These are phyloP conservation scores for Drosophila atroscutellata DNA, from an alignment of 2,888 invertebrate species.

Conservation along the genomic window DNA sequence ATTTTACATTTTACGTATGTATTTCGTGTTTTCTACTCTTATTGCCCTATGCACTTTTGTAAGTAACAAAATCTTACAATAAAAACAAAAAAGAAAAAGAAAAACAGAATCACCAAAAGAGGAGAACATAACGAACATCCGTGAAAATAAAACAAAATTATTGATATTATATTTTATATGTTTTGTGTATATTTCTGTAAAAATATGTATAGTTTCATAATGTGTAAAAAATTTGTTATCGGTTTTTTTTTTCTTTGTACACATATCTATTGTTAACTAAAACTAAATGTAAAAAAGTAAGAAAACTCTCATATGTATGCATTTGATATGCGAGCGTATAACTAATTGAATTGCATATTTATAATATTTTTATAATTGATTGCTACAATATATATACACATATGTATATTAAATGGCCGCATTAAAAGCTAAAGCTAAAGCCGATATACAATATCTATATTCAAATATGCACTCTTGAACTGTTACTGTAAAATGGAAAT, in stretches of 20 bases:
- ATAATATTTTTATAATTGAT: constrained; percentile 42
- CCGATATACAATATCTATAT: constrained; percentile 24
- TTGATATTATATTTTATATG: constrained; percentile 8
- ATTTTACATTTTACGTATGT: constrained; percentile 24
- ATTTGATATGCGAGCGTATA: constrained; percentile 65
- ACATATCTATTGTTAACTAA: constrained; percentile 40
- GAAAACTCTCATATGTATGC: constrained; percentile 52
- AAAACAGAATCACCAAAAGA: neutral
- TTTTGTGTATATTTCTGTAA: constrained; percentile 56
- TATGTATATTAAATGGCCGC: constrained; percentile 63
- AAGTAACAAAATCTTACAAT: constrained; percentile 2
- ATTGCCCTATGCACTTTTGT: constrained; percentile 65
- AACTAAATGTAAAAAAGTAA: constrained; percentile 45
- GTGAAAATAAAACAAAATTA: constrained; percentile 19
- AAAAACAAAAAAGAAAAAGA: neutral
- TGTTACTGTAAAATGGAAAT: constrained; percentile 46
- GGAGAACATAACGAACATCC: constrained; percentile 3
- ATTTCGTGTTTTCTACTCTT: constrained; percentile 41
- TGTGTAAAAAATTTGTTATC: constrained; percentile 16
- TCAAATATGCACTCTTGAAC: constrained; percentile 11
- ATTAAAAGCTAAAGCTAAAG: constrained; percentile 61
- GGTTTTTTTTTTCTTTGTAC: constrained; percentile 11
- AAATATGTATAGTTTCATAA: constrained; percentile 44
- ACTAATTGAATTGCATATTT: constrained; percentile 48
- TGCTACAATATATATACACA: constrained; percentile 31